Base-by-base conservation (phyloP, 2,888 invertebrate genomes). In the Tholera decimalis region DNA sequence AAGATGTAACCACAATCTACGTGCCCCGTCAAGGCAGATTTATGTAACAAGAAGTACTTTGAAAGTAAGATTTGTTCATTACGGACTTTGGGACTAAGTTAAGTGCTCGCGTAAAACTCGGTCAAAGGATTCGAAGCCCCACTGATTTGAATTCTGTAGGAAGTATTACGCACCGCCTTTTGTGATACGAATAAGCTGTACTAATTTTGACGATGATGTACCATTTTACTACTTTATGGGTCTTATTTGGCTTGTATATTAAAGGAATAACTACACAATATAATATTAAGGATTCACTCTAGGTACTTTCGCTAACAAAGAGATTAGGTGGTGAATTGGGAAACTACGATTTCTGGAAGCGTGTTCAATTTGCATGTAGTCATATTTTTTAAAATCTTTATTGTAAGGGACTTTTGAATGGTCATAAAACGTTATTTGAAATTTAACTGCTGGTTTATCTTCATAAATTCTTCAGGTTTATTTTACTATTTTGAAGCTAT, bases 51-150 rank as follows among this genome's bases (percentile, higher is more conserved):
- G 22, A 49, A 50, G 50, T 41, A 44, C 35, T 61, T 60, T 56
- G 15, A 46, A 18, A 20, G 33, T 15, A 35, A 26, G 51, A 75
- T 74, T 67, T 67, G 54, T 67, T 67, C 59, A 55, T 74, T 55
- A 55, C 41, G 5, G 59, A 51, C 24, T 46, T 66, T n/a, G 50
- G 35, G 33, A 46, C n/a, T 9, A 22, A 67, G 46, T 67, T 37
- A 50, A 30, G 28, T 41, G n/a, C 54, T 2, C 24, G 24, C 28
- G 22, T 58, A 51, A 72, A 72, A 20, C 7, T 75, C 43, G 55
- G 72, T 56, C 56, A 74, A 46, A 44, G 20, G 44, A 58, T 46
- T 58, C 5, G 15, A 26, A 15, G 44, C 51, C 68, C 54, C 51
- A 47, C 51, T 37, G 8, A 18, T 33, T 58, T 66, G 33, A 33